Evolutionary conservation across 1,140 invertebrate species (phyloP), one percentile per base, ranked within the genome.

Genomic region (Globodera ellingtonae): DNA sequence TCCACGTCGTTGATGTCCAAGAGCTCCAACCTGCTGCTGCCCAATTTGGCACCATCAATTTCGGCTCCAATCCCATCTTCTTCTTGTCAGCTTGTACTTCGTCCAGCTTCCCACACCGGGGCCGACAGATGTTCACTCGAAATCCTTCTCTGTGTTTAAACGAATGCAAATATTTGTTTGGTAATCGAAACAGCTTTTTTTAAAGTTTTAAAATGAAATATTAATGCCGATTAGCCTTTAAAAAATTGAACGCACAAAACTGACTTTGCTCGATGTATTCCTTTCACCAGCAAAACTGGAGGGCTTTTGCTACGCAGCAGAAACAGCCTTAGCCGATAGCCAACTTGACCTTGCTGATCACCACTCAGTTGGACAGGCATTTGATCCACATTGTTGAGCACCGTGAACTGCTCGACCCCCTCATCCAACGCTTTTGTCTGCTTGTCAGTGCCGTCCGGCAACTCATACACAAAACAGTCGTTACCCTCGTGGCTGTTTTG

Each of bases 381-480:
- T 66, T 87, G 84, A 46, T 80, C 80, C 24, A 86, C 84, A 75
- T 78, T 87, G 78, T 86, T 75, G n/a, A 86, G 75, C 52, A 86
- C 85, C 7, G 85, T 88, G 62, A 82, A 73, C 18, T 81, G 66
- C 21, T 86, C 81, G 50, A 46, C 18, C 10, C 56, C 59, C 15
- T 74, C 50, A 67, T 85, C 62, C 24, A 44, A 46, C 48, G 74
- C 75, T 10, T 56, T 72, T 77, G 81, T 13, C 48, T 46, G 46
- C 47, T 18, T 48, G 18, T 76, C 62, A 79, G 69, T 56, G 81
- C 86, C n/a, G 62, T 88, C 87, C 8, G 87, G 87, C 9, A 89
- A 79, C 73, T 89, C 87, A 67, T 89, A 89, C 18, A 89, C 83
- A 72, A 89, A 89, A 71, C 87, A 89, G 72, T 89, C 87, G 74